Evolutionary conservation across 2,888 invertebrate species (phyloP).

Genomic region (Caenorhabditis angaria): DNA sequence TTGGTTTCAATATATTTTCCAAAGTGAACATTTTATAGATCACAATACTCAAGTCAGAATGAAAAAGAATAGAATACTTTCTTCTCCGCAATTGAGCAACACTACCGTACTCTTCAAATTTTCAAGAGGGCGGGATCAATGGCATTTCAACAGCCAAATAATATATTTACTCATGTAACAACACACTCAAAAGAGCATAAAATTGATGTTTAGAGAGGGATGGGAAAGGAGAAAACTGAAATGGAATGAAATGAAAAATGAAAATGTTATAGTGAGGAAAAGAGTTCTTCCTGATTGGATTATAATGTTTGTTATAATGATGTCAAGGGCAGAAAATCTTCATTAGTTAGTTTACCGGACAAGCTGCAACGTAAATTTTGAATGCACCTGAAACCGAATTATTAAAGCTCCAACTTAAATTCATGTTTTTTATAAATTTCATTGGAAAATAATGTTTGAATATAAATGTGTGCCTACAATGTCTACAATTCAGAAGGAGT

Average conservation of each 20-base stretch:
- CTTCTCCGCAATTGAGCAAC: background rate
- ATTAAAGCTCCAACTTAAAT: too few species aligned
- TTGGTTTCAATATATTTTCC: background rate
- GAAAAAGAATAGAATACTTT: background rate
- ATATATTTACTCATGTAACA: constrained; percentile 4
- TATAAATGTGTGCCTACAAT: too few species aligned
- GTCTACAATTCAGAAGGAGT: too few species aligned
- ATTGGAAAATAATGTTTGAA: too few species aligned
- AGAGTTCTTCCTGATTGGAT: background rate
- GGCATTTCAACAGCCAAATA: background rate
- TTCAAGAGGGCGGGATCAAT: constrained; percentile 2
- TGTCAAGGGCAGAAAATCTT: background rate
- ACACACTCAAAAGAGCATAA: background rate
- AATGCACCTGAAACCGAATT: too few species aligned
- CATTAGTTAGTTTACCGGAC: too few species aligned
- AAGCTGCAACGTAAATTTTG: too few species aligned
- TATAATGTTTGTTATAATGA: background rate
- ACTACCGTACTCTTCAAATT: background rate
- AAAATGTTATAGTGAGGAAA: background rate
- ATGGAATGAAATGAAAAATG: background rate
- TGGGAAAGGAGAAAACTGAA: too few species aligned
- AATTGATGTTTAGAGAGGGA: constrained; percentile 1
- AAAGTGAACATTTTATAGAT: background rate
- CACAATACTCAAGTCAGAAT: too few species aligned
- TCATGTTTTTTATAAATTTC: too few species aligned